A percentile compares a stretch with the other conserved stretches of the same genome.
These are phyloP conservation scores for Elysia chlorotica DNA, from an alignment of 1,140 invertebrate genomes.

Conservation along the genomic window DNA sequence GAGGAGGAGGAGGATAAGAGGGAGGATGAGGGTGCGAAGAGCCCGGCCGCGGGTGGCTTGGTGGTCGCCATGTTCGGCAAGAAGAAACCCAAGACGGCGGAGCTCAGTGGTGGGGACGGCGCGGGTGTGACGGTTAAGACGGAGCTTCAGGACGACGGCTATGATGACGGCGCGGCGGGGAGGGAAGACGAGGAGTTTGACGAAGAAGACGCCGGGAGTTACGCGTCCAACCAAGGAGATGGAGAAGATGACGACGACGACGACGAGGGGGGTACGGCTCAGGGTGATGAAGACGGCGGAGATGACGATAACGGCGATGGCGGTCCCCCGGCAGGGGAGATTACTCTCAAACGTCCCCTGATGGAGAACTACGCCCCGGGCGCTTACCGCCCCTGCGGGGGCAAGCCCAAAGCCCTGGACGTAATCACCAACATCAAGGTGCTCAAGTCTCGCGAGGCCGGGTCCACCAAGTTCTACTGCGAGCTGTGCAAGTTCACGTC, in stretches of 20 bases:
- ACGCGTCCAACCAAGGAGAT: too few relatives aligned
- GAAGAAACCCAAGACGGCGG: slow-evolving; percentile 12
- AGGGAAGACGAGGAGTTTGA: not conserved
- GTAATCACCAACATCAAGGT: slow-evolving; percentile 34
- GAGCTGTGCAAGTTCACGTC: slow-evolving; percentile 36
- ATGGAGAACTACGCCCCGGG: not conserved
- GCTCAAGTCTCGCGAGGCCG: slow-evolving; percentile 24
- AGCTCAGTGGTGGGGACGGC: not conserved
- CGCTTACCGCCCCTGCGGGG: slow-evolving; percentile 17
- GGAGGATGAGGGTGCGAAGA: not conserved
- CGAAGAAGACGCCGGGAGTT: not conserved
- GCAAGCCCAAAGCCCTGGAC: slow-evolving; percentile 26
- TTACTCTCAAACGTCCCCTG: not conserved
- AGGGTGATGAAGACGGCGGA: slow-evolving; percentile 14
- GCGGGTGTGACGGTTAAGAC: slow-evolving; percentile 14
- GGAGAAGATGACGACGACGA: slow-evolving; percentile 2
- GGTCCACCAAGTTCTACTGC: slow-evolving; percentile 28
- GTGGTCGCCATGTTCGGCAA: slow-evolving; percentile 29
- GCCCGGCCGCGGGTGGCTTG: not conserved
- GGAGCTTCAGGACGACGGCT: slow-evolving; percentile 15
- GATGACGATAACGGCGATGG: not conserved
- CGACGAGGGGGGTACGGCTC: not conserved
- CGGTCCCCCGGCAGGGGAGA: not conserved
- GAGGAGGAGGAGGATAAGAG: not conserved
- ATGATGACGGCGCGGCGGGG: not conserved